Evolutionary conservation across 1,140 invertebrate genomes (phyloP).

Genomic region (Ceratoteleas bidentatus): DNA sequence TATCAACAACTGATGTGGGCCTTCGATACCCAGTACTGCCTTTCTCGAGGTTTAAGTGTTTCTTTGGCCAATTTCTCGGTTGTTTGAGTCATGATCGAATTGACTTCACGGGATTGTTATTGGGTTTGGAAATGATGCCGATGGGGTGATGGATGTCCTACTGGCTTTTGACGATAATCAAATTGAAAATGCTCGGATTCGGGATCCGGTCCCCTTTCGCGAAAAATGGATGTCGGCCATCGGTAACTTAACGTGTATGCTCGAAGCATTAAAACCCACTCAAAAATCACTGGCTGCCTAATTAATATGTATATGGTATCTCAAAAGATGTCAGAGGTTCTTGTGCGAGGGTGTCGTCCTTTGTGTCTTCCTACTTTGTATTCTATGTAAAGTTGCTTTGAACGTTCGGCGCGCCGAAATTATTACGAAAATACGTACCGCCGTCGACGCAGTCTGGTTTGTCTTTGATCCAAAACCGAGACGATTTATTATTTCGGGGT

Average conservation of each 20-base stretch:
- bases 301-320: conserved; percentile 62
- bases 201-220: too few relatives aligned
- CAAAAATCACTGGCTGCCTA: conserved; percentile 45
- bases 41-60: conserved; percentile 38
- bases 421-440: conserved; percentile 55
- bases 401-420: conserved; percentile 49
- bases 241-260: too few relatives aligned
- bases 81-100: conserved; percentile 17
- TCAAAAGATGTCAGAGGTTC: conserved; percentile 59
- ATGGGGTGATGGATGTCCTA: too few relatives aligned
- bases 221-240: too few relatives aligned
- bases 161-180: too few relatives aligned
- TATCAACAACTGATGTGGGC: conserved; percentile 43
- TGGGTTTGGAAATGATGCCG: too few relatives aligned
- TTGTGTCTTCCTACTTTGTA: conserved; percentile 63
- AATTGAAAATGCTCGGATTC: too few relatives aligned
- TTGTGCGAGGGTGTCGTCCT: conserved; percentile 59
- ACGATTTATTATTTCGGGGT: conserved; percentile 37
- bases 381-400: conserved; percentile 61
- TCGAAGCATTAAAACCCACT: conserved; percentile 48
- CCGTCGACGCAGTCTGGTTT: conserved; percentile 41
- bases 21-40: conserved; percentile 16
- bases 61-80: conserved; percentile 17
- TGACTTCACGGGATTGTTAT: conserved; percentile 9
- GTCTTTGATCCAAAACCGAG: conserved; percentile 44